Percentiles rank a stretch among this genome's conserved stretches.
Conservation (phyloP, 2,888 invertebrate genomes). For the Lithophane semibrunnea region DNA sequence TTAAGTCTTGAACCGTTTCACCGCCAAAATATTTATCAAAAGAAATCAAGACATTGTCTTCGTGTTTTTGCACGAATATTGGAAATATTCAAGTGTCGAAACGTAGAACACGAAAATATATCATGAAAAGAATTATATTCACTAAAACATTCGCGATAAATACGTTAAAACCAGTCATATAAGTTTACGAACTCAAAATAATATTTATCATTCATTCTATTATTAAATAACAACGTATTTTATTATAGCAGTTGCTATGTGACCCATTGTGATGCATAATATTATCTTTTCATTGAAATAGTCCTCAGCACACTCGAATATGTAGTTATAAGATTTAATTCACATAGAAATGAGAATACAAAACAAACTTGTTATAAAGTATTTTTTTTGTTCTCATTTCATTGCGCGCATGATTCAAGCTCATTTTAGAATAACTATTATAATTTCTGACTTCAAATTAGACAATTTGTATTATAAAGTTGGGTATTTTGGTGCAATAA, state of each 20-base stretch:
- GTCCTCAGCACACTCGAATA: slow-evolving; percentile 62
- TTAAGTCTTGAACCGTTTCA: neutral
- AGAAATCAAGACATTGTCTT: neutral
- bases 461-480: slow-evolving; percentile 16
- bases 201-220: slow-evolving; percentile 21
- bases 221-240: neutral
- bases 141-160: slow-evolving; percentile 1
- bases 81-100: neutral
- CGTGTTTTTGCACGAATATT: neutral
- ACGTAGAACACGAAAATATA: too few species aligned
- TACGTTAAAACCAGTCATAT: neutral
- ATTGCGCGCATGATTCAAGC: slow-evolving; percentile 68
- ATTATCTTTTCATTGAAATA: slow-evolving; percentile 54
- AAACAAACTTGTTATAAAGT: slow-evolving; percentile 36
- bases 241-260: neutral
- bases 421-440: slow-evolving; percentile 56
- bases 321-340: slow-evolving; percentile 56
- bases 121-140: neutral
- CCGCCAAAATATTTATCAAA: neutral
- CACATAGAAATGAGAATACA: slow-evolving; percentile 63
- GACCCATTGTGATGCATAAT: slow-evolving; percentile 15
- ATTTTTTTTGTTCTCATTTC: slow-evolving; percentile 61
- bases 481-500: slow-evolving; percentile 38
- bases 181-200: slow-evolving; percentile 29
- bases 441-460: slow-evolving; percentile 27